phyloP scores from a whole-genome alignment of 2,113 vertebrate species.

The Ovibos moschatus region DNA sequence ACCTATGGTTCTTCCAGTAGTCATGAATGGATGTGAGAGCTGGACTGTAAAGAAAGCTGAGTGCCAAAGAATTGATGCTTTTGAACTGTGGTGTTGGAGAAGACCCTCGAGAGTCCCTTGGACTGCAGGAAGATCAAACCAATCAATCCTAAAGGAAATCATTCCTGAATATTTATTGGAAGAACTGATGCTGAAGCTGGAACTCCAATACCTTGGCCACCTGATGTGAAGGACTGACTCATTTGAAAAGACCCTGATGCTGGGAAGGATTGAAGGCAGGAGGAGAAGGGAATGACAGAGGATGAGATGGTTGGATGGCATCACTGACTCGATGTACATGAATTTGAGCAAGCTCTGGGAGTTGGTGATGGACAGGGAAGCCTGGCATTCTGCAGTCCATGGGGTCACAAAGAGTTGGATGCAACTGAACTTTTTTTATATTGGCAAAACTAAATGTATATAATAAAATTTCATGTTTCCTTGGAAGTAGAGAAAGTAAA shows the following conservation, averaged over 20 bases:
- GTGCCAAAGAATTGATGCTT: neutral
- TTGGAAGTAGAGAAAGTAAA: neutral
- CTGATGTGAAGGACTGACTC: neutral
- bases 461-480: neutral
- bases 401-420: neutral
- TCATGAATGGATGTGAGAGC: neutral
- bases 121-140: neutral
- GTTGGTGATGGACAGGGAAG: neutral
- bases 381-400: neutral
- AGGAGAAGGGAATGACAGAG: neutral
- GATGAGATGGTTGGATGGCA: neutral
- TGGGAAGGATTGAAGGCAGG: neutral
- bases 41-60: neutral
- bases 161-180: neutral
- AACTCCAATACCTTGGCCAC: neutral
- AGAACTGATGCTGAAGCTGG: neutral
- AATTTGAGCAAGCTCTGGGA: neutral
- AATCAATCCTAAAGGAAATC: neutral
- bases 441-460: neutral
- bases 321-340: neutral
- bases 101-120: neutral
- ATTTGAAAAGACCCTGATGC: neutral
- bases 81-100: neutral
- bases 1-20: neutral
- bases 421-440: neutral